These are phyloP conservation scores for Cephus pygmeus DNA, from an alignment of 2,888 invertebrate species.

Conservation along the genomic window DNA sequence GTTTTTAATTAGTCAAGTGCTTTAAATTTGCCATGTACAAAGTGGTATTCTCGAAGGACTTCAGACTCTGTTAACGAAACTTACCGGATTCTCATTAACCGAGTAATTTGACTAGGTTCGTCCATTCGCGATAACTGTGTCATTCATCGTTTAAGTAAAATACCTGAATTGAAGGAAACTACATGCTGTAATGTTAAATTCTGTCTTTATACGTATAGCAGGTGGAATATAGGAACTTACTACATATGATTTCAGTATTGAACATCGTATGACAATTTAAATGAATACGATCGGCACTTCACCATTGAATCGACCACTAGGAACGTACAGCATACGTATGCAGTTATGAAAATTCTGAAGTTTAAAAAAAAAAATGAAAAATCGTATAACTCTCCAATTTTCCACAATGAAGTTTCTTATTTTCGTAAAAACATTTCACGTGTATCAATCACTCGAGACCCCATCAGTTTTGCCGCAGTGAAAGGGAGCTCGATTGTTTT, in stretches of 20 bases:
- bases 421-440: background rate
- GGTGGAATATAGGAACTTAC: background rate
- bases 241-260: background rate
- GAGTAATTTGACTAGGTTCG: too few species aligned
- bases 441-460: background rate
- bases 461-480: background rate
- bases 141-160: background rate
- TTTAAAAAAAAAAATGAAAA: constrained; percentile 17
- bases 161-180: background rate
- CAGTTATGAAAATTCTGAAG: background rate
- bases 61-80: background rate
- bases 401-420: background rate
- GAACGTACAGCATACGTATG: background rate
- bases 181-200: background rate
- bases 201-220: background rate
- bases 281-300: too few species aligned
- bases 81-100: too few species aligned
- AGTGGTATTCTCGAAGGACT: background rate
- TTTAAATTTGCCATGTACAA: too few species aligned
- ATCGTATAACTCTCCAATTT: constrained; percentile 6
- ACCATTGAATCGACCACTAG: background rate
- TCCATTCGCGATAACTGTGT: background rate
- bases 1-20: too few species aligned
- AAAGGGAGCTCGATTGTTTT: background rate
- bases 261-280: background rate